Conservation (phyloP, 1,140 invertebrate species). For the Copidosoma floridanum region DNA sequence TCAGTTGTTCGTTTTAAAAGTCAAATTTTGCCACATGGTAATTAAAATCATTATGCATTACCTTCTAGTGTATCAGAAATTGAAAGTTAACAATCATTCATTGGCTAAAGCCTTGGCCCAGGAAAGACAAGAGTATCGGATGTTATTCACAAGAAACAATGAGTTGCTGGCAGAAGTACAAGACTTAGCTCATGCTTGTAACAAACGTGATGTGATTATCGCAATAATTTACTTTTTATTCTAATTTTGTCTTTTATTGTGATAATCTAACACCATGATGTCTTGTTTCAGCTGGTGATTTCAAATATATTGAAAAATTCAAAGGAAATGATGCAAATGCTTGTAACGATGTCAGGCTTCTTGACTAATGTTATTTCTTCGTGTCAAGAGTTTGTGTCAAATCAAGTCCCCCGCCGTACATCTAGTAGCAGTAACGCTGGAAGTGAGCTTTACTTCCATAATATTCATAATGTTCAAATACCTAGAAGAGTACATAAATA, state of each 20-base stretch:
- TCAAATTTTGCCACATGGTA: constrained; percentile 1
- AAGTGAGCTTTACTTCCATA: too few relatives aligned
- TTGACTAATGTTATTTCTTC: constrained; percentile 39
- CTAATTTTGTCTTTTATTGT: not conserved
- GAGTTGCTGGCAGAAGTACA: constrained; percentile 37
- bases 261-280: too few relatives aligned
- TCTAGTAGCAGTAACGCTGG: constrained; percentile 29
- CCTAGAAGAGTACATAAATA: not conserved
- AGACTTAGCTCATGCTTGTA: constrained; percentile 34
- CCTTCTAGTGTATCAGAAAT: constrained; percentile 40
- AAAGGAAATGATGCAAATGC: constrained; percentile 37
- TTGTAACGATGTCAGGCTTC: constrained; percentile 37
- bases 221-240: not conserved
- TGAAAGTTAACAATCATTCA: constrained; percentile 43
- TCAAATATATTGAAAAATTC: constrained; percentile 37
- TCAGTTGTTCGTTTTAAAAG: constrained; percentile 36
- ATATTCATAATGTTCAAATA: too few relatives aligned
- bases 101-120: constrained; percentile 43
- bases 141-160: constrained; percentile 41
- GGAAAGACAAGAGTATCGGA: constrained; percentile 41
- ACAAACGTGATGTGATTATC: constrained; percentile 38
- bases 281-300: constrained; percentile 34
- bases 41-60: not conserved
- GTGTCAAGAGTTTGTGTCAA: constrained; percentile 36
- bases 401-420: constrained; percentile 13